A percentile compares a stretch with the other conserved stretches of the same genome.
phyloP scores from a whole-genome alignment of 2,888 invertebrate species.

The Ormyrus rosae region DNA sequence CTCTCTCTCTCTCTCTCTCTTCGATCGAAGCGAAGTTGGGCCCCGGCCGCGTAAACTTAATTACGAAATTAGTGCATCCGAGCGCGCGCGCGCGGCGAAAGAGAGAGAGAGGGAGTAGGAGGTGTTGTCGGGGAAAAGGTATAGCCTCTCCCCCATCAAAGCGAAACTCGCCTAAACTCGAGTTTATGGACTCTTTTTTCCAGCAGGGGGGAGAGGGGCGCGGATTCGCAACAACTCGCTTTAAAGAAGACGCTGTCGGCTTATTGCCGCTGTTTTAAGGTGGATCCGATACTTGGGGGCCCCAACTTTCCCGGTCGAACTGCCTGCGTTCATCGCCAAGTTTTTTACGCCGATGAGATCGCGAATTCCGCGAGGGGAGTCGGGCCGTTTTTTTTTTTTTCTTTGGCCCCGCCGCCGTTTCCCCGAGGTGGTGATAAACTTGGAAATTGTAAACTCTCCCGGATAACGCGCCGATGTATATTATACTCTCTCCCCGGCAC shows the following conservation, averaged over 20 bases:
- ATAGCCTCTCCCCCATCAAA: no score
- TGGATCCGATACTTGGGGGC: not conserved
- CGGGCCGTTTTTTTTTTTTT: not conserved
- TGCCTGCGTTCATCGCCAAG: constrained; percentile 5
- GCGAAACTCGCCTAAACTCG: no score
- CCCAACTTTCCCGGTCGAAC: constrained; percentile 42
- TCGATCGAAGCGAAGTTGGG: constrained; percentile 9
- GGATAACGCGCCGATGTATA: no score
- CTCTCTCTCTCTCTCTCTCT: no score
- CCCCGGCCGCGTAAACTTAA: constrained; percentile 25
- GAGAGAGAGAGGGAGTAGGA: no score
- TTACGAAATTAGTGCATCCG: constrained; percentile 20
- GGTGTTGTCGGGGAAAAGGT: no score
- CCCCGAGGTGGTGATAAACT: constrained; percentile 5
- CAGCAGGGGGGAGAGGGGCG: no score
- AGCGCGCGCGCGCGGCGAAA: no score
- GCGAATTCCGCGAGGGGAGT: not conserved
- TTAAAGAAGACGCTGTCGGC: constrained; percentile 18
- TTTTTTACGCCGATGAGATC: not conserved
- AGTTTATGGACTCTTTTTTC: no score
- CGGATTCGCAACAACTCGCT: constrained; percentile 22
- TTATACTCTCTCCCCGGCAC: no score
- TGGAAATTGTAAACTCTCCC: not conserved
- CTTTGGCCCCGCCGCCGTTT: not conserved
- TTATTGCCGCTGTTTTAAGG: constrained; percentile 33